Evolutionary conservation across 2,113 vertebrate genomes (phyloP).

Genomic region (Accipiter cooperii): DNA sequence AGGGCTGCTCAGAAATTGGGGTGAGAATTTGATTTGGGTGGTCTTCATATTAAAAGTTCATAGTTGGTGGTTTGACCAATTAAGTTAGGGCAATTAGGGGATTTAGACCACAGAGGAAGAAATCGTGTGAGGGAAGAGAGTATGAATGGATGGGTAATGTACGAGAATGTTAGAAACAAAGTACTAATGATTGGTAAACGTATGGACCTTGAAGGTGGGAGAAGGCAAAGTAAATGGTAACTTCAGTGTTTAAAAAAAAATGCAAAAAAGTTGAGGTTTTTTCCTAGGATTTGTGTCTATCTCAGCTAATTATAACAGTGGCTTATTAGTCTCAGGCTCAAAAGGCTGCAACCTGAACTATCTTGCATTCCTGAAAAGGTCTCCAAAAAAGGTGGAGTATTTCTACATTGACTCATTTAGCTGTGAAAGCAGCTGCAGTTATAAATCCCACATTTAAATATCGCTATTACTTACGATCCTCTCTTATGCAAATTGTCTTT

Average conservation of each 20-base stretch:
- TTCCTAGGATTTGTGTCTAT: background rate
- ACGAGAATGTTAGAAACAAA: background rate
- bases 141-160: too few species aligned
- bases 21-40: rapidly evolving
- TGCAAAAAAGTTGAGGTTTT: too few species aligned
- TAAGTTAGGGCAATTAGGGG: rapidly evolving
- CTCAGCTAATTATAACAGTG: background rate
- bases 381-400: background rate
- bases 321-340: background rate
- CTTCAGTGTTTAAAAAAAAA: background rate
- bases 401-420: background rate
- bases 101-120: background rate
- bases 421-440: background rate
- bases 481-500: background rate
- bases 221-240: background rate
- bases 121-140: rapidly evolving
- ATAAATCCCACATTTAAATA: background rate
- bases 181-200: background rate
- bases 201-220: background rate
- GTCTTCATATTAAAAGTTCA: rapidly evolving
- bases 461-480: background rate
- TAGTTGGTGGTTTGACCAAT: background rate
- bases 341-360: background rate
- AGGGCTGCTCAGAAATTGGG: background rate
- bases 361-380: background rate